A percentile compares a stretch with the other conserved stretches of the same genome.
Evolutionary conservation across 1,140 invertebrate species (phyloP).

Genomic region (Eumeta japonica): DNA sequence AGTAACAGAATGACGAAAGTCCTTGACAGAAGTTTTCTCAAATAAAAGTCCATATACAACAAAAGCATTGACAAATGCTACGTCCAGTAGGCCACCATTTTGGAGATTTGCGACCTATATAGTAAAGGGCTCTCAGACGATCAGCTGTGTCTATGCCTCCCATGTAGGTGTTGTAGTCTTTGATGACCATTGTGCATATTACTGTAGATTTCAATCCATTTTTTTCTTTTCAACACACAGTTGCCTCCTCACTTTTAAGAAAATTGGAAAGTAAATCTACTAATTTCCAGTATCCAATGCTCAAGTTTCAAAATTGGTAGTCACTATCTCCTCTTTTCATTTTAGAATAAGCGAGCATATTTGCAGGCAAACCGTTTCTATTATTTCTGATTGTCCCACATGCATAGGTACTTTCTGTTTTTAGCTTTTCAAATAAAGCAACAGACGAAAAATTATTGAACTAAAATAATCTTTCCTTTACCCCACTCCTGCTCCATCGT

Average conservation of each 20-base stretch:
- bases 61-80: constrained; percentile 23
- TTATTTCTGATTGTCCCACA: constrained; percentile 40
- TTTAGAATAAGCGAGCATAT: constrained; percentile 23
- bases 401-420: constrained; percentile 26
- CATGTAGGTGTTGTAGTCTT: constrained; percentile 35
- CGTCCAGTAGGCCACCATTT: constrained; percentile 34
- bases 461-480: constrained; percentile 24
- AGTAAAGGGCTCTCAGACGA: constrained; percentile 28
- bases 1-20: constrained; percentile 20
- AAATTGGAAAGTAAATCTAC: constrained; percentile 39
- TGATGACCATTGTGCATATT: constrained; percentile 19
- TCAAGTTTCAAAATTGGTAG: constrained; percentile 26
- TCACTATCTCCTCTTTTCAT: constrained; percentile 28
- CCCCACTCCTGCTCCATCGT: constrained; percentile 22
- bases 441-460: constrained; percentile 48
- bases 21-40: constrained; percentile 18
- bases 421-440: constrained; percentile 28
- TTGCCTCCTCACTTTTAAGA: constrained; percentile 23
- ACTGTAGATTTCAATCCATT: constrained; percentile 21
- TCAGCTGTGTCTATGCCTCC: constrained; percentile 32
- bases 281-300: constrained; percentile 31
- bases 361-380: constrained; percentile 20
- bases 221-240: constrained; percentile 19
- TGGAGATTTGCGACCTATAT: constrained; percentile 29
- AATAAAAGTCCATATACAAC: constrained; percentile 22